Evolutionary conservation across 2,113 vertebrate species (phyloP).

Genomic region (Andinoacara biseriatus): DNA sequence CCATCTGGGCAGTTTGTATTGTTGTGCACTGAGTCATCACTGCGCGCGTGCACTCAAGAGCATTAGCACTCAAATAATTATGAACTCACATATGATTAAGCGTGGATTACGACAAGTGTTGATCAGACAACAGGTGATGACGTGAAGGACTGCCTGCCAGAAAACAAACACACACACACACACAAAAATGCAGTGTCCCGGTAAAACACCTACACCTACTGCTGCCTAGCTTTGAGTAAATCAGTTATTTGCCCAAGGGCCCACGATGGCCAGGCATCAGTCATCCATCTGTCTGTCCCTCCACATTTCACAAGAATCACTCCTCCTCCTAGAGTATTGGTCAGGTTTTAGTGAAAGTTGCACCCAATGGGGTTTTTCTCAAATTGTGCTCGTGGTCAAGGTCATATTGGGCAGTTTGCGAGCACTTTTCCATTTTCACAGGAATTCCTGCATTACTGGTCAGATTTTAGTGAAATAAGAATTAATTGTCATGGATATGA

Average conservation of each 20-base stretch:
- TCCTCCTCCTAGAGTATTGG: background rate
- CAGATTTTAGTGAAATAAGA: background rate
- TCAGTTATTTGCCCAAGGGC: background rate
- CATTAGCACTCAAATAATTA: constrained; percentile 19
- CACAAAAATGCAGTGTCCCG: background rate
- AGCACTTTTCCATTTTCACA: background rate
- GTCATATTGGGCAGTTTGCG: background rate
- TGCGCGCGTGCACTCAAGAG: background rate
- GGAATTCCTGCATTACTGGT: background rate
- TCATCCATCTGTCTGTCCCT: background rate
- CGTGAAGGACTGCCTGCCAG: background rate
- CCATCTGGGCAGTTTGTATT: constrained; percentile 69
- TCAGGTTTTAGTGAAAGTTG: background rate
- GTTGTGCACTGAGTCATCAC: constrained; percentile 57
- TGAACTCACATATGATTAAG: constrained; percentile 19
- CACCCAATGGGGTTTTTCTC: background rate
- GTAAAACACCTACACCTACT: background rate
- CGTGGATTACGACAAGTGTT: background rate
- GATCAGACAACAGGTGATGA: background rate
- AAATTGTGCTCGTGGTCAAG: background rate
- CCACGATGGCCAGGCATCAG: background rate
- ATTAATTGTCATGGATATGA: background rate
- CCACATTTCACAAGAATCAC: background rate
- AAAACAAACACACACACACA: background rate
- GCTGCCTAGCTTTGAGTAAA: background rate